These are phyloP conservation scores for Pelecanoides urinatrix DNA, from an alignment of 2,113 vertebrate species.

Conservation along the genomic window DNA sequence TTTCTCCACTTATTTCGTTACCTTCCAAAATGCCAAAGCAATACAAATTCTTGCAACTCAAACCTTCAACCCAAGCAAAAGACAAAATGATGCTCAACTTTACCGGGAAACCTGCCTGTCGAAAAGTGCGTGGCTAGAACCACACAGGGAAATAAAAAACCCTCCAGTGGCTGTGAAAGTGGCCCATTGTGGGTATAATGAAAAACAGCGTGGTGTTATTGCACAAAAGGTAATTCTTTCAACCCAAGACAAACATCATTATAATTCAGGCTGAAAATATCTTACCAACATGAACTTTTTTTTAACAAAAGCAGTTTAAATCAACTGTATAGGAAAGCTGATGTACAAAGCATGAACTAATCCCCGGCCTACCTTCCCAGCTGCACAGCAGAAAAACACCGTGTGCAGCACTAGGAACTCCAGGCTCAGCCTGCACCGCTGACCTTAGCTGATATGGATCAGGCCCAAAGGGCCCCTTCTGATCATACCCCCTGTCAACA, in stretches of 20 bases:
- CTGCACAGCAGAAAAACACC: background rate
- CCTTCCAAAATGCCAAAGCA: background rate
- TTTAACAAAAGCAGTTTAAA: background rate
- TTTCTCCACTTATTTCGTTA: background rate
- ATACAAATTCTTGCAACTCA: background rate
- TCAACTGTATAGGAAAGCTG: background rate
- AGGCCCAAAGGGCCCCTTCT: background rate
- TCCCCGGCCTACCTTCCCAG: background rate
- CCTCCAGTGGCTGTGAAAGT: background rate
- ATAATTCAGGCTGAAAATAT: conserved; percentile 17
- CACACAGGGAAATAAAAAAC: background rate
- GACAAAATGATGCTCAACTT: background rate
- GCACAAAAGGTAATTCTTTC: conserved; percentile 39
- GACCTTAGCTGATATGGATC: conserved; percentile 10
- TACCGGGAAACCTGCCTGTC: background rate
- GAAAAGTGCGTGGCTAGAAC: background rate
- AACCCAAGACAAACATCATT: conserved; percentile 18
- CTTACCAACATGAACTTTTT: background rate
- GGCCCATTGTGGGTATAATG: background rate
- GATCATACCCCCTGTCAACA: background rate
- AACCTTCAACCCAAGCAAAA: background rate
- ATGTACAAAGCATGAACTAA: background rate
- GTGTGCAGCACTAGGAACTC: background rate
- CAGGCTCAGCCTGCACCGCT: background rate
- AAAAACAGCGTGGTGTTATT: background rate